A percentile compares a stretch with the other conserved stretches of the same genome.
These are phyloP conservation scores for Acrobasis consociella DNA, from an alignment of 2,888 invertebrate species.

Conservation along the genomic window DNA sequence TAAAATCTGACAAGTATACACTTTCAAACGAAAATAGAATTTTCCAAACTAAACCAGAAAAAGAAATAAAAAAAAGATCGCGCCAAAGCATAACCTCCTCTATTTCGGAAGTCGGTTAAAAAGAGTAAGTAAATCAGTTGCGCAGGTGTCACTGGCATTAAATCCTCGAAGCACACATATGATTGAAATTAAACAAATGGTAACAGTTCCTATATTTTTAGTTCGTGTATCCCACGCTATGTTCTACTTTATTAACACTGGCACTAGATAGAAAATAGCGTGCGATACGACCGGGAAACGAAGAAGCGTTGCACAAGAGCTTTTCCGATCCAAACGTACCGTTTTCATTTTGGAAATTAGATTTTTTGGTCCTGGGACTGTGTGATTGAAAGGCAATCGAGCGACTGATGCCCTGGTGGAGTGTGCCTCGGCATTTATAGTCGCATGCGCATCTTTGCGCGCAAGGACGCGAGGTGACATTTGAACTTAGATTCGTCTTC, in stretches of 20 bases:
- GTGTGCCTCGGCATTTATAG: slow-evolving; percentile 62
- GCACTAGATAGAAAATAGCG: not conserved
- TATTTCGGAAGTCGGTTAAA: too few species aligned
- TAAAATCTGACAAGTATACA: too few species aligned
- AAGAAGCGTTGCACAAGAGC: not conserved
- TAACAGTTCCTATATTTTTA: too few species aligned
- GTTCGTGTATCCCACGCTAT: too few species aligned
- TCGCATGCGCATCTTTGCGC: slow-evolving; percentile 42
- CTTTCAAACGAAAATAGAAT: too few species aligned
- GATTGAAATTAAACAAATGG: too few species aligned
- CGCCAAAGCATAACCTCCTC: too few species aligned
- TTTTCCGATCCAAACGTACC: slow-evolving; percentile 55
- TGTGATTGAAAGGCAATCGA: slow-evolving; percentile 54
- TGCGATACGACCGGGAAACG: not conserved
- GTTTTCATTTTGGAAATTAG: slow-evolving; percentile 70
- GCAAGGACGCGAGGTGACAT: slow-evolving; percentile 77
- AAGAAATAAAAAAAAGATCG: too few species aligned
- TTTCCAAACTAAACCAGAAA: too few species aligned
- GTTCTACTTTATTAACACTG: not conserved
- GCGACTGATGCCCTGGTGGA: slow-evolving; percentile 65
- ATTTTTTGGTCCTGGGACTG: slow-evolving; percentile 49
- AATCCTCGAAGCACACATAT: too few species aligned
- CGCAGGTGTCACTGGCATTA: too few species aligned
- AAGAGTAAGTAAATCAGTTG: too few species aligned
- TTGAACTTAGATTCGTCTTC: slow-evolving; percentile 72